phyloP scores from a whole-genome alignment of 2,113 vertebrate species.

The Tinamus guttatus region DNA sequence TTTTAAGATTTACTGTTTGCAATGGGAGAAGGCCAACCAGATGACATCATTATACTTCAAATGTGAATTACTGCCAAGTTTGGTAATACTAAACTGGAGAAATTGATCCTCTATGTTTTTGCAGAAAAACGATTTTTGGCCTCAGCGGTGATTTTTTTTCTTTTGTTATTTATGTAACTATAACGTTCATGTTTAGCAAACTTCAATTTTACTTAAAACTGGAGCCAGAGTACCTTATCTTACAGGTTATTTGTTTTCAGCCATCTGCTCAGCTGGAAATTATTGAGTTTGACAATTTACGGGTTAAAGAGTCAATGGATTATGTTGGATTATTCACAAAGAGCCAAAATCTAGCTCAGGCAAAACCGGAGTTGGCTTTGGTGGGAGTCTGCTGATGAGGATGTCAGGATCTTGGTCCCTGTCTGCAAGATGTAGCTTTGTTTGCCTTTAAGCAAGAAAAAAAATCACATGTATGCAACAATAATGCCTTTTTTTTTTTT shows the following conservation, averaged over 20 bases:
- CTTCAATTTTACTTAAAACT: constrained; percentile 49
- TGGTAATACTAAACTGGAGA: constrained; percentile 80
- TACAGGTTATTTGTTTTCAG: constrained; percentile 57
- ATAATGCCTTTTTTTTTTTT: not conserved
- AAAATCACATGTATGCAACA: not conserved
- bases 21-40: constrained; percentile 82
- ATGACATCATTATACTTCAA: constrained; percentile 85
- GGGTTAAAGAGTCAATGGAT: constrained; percentile 46
- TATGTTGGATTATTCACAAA: constrained; percentile 50
- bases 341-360: constrained; percentile 26
- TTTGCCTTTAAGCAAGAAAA: constrained; percentile 20
- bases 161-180: constrained; percentile 72
- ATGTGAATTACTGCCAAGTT: constrained; percentile 78
- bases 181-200: constrained; percentile 52
- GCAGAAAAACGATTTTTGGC: constrained; percentile 60
- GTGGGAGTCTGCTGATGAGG: constrained; percentile 32
- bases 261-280: constrained; percentile 46
- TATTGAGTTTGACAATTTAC: constrained; percentile 50
- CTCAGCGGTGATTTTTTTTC: constrained; percentile 52
- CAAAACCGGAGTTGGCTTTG: constrained; percentile 26
- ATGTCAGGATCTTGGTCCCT: constrained; percentile 24
- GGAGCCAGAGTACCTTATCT: constrained; percentile 40
- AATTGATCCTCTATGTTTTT: constrained; percentile 77
- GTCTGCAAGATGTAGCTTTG: constrained; percentile 37
- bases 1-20: constrained; percentile 83